Evolutionary conservation across 2,797 vertebrate species (phyloP).

Genomic region (Pseudomugil gertrudae): DNA sequence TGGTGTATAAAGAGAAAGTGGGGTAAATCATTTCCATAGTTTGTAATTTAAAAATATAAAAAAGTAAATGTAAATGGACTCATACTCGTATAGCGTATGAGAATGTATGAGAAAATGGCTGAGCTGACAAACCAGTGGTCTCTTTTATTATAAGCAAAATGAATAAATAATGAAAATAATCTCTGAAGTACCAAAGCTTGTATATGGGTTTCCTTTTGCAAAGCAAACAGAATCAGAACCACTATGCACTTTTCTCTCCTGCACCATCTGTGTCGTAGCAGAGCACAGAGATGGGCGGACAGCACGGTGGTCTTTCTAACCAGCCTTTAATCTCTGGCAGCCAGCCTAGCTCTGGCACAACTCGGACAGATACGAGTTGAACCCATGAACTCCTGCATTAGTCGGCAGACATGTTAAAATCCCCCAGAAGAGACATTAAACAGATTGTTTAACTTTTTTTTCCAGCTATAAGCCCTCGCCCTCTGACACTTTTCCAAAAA

Average conservation of each 20-base stretch:
- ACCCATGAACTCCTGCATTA: conserved; percentile 45
- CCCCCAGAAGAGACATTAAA: conserved; percentile 9
- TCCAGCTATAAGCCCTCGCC: conserved; percentile 10
- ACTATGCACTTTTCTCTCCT: conserved; percentile 5
- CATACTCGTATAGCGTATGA: too few species aligned
- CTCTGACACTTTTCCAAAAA: neutral
- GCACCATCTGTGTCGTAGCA: conserved; percentile 3
- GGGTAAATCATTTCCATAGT: too few species aligned
- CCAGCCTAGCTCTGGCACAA: conserved; percentile 14
- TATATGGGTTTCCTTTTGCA: too few species aligned
- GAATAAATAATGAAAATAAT: neutral
- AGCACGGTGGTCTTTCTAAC: neutral
- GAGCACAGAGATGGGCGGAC: neutral
- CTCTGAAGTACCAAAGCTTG: too few species aligned
- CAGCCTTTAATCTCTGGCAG: conserved; percentile 26
- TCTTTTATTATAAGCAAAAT: too few species aligned
- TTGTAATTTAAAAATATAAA: too few species aligned
- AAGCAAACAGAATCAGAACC: neutral
- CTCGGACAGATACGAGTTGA: conserved; percentile 41
- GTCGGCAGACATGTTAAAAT: conserved; percentile 11
- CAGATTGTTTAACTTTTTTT: conserved; percentile 10
- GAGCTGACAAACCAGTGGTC: too few species aligned
- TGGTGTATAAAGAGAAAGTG: too few species aligned
- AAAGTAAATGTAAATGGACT: too few species aligned
- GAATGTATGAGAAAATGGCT: too few species aligned